Percentiles rank a stretch among this genome's conserved stretches.
phyloP scores from a whole-genome alignment of 2,888 invertebrate species.

The Drosophila testacea region DNA sequence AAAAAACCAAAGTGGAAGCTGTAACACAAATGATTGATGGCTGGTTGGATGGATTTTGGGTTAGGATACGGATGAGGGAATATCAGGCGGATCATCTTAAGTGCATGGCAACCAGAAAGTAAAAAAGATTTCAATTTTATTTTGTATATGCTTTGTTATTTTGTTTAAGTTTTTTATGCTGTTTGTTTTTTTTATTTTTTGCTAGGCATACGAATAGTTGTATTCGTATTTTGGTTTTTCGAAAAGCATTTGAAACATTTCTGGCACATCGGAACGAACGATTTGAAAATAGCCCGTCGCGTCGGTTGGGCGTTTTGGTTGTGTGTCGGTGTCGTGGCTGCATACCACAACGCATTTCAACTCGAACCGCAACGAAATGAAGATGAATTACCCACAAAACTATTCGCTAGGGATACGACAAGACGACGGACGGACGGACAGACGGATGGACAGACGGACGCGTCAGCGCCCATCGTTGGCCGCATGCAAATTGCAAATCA shows the following conservation, averaged over 20 bases:
- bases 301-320: constrained; percentile 29
- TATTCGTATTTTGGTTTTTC: constrained; percentile 41
- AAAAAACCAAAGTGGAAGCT: constrained; percentile 42
- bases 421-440: constrained; percentile 1
- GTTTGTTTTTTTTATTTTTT: constrained; percentile 9
- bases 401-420: constrained; percentile 57
- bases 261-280: constrained; percentile 69
- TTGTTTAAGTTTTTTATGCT: constrained; percentile 2
- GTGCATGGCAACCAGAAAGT: constrained; percentile 60
- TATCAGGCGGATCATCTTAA: constrained; percentile 39
- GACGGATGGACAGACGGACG: constrained; percentile 27
- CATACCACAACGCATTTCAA: constrained; percentile 80
- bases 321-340: constrained; percentile 60
- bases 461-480: constrained; percentile 51
- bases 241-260: constrained; percentile 78
- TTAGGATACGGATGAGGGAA: not conserved
- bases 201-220: constrained; percentile 38
- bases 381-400: constrained; percentile 80
- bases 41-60: constrained; percentile 44
- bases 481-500: constrained; percentile 71
- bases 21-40: constrained; percentile 70
- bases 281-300: constrained; percentile 70
- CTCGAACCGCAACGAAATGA: constrained; percentile 83
- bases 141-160: constrained; percentile 22
- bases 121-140: constrained; percentile 45